Base-by-base conservation (phyloP, 2,113 vertebrate species). In the Vombatus ursinus region DNA sequence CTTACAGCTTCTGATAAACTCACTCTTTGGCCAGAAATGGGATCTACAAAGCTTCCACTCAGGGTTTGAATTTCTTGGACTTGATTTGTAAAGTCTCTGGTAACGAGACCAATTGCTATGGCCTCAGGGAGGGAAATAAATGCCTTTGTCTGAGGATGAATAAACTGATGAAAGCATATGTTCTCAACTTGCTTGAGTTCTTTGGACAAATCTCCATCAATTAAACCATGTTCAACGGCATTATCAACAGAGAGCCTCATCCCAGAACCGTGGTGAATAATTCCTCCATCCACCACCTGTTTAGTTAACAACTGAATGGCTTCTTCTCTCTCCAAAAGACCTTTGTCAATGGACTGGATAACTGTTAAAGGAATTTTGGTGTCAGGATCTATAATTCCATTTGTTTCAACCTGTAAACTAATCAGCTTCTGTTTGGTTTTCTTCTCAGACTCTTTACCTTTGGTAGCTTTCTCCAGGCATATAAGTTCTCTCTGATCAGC, bases 281-380 rank as follows among this genome's bases (percentile, higher is more conserved):
- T 98, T 47, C 99, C 99, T 91, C 99, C 99, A 51, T 99, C 99
- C 48, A 99, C 98, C 52, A 99, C 98, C 97, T 99, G 99, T 95
- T 98, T 99, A 90, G 98, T 96, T 97, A 99, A 95, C 52, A 99
- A 98, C 89, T 97, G 97, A 92, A 99, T 96, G 8, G 99, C 99
- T 84, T 99, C 96, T 0, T 99, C 98, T 96, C 98, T 98, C 68
- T 95, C 95, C 94, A 99, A 97, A 89, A 99, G 96, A 16, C 99
- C 99, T 96, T 97, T 99, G 26, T 99, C 98, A 52, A 99, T 96
- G 47, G 99, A 98, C 96, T 99, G 98, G 0, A 98, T 97, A 92
- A 99, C 93, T 51, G 99, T 98, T 97, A 99, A 94, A 48, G 98
- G 97, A 92, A 92, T 95, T 97, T 98, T 99, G 48, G 97, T 99